phyloP scores from a whole-genome alignment of 1,140 invertebrate species.

The Triops longicaudatus region DNA sequence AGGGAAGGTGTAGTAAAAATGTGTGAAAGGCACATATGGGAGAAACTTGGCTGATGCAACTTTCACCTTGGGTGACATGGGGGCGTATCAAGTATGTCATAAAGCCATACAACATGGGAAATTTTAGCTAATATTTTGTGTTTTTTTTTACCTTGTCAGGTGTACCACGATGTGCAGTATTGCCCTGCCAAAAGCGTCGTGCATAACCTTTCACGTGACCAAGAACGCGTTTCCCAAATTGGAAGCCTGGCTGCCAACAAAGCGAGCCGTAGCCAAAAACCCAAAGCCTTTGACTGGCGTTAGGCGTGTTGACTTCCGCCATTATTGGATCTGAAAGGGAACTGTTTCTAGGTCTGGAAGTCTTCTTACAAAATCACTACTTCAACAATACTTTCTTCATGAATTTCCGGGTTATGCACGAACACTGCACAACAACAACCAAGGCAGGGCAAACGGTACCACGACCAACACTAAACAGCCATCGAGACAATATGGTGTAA shows the following conservation, averaged over 20 bases:
- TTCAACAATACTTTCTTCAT: background rate
- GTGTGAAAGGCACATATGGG: background rate
- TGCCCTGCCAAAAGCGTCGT: slow-evolving; percentile 79
- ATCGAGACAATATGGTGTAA: background rate
- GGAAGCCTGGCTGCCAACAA: slow-evolving; percentile 78
- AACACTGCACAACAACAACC: background rate
- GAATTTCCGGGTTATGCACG: background rate
- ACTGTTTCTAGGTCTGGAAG: background rate
- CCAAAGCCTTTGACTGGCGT: slow-evolving; percentile 44
- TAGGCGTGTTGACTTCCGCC: background rate
- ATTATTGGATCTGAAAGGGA: background rate
- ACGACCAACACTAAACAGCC: no score
- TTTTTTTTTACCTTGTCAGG: slow-evolving; percentile 55
- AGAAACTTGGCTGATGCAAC: slow-evolving; percentile 21
- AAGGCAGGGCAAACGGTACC: background rate
- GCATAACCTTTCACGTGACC: slow-evolving; percentile 66
- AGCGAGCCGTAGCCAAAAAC: slow-evolving; percentile 79
- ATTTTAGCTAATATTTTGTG: background rate
- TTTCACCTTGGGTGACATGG: background rate
- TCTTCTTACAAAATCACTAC: background rate
- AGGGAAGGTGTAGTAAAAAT: no score
- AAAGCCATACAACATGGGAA: background rate
- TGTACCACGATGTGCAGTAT: slow-evolving; percentile 68
- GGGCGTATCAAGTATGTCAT: background rate
- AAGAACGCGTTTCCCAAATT: slow-evolving; percentile 56